Evolutionary conservation across 64 coral and sea anemone genomes (phyloP).

Genomic region (Pocillopora damicornis): DNA sequence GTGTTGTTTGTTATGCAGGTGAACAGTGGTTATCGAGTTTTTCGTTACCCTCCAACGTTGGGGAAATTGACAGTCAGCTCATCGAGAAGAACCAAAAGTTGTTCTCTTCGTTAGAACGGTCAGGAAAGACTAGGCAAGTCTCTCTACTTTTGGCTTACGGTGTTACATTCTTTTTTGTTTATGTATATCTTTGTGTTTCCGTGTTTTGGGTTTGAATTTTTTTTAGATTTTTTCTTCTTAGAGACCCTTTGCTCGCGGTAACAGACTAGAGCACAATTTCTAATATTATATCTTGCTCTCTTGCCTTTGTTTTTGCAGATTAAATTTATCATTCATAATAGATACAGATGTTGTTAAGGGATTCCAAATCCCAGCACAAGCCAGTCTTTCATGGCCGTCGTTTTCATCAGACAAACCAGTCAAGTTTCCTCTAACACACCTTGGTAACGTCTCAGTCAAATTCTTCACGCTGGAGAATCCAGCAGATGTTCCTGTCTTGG

Average conservation of each 20-base stretch:
- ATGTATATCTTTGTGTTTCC: not conserved
- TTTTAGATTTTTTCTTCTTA: no score
- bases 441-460: conserved; percentile 88
- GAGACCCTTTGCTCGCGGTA: no score
- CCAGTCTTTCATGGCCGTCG: conserved; percentile 83
- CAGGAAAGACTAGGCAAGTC: conserved; percentile 67
- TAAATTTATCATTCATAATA: conserved; percentile 68
- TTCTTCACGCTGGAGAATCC: conserved; percentile 82
- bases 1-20: conserved; percentile 38
- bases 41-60: conserved; percentile 63
- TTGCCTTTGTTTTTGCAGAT: conserved; percentile 32
- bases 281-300: not conserved
- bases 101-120: conserved; percentile 63
- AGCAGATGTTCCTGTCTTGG: conserved; percentile 69
- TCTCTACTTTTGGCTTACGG: not conserved
- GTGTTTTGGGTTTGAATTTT: no score
- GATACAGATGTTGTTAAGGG: conserved; percentile 87
- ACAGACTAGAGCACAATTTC: not conserved
- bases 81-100: conserved; percentile 78
- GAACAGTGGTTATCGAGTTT: conserved; percentile 79
- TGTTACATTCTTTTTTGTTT: not conserved
- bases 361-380: conserved; percentile 57
- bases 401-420: conserved; percentile 90
- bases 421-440: conserved; percentile 91
- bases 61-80: conserved; percentile 67